Evolutionary conservation across 2,797 vertebrate genomes (phyloP), one percentile per base, ranked within the genome.

Genomic region (Caiman crocodilus): DNA sequence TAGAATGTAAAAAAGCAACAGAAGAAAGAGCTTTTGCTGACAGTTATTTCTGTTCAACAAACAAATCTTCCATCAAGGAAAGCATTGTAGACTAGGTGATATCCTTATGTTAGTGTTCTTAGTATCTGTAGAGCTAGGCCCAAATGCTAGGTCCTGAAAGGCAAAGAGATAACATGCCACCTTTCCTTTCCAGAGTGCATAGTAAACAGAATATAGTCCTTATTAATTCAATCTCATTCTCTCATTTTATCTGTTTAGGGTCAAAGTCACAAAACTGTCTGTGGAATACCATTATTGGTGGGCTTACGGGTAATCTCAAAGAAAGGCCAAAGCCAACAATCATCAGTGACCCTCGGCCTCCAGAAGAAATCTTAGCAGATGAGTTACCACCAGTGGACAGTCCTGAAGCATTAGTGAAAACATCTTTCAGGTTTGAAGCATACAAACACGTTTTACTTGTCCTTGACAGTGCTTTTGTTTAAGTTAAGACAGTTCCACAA

Each of bases 181-280:
- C 28, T 84, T 79, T 74, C 13, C 74, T 89, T 90, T 88, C 30
- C 60, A 84, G 25, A 15, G n/a, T 63, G 16, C 16, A 76, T 76
- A 61, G 23, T 65, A 76, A 25, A 23, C 28, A 82, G 4, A 14
- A 2, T 14, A 12, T 18, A 30, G 35, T 12, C 5, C 16, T 35
- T 57, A 25, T 50, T 8, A 57, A 94, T 78, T 93, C 59, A 93
- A 78, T 75, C 96, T 88, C 16, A 12, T 88, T 93, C 14, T 85
- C 1, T 1, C 14, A 58, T 28, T 85, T 25, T 94, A 10, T 25
- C 88, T 73, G 57, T 84, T 12, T 65, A 99, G 99, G 99, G 30
- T 99, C 99, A 82, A 99, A 99, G 96, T 99, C 99, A 35, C 99
- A 99, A 96, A 99, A 98, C 95, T 98, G 98, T 83, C 96, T 99